These are phyloP conservation scores for Pangasius djambal DNA, from an alignment of 2,797 vertebrate species.

Conservation along the genomic window DNA sequence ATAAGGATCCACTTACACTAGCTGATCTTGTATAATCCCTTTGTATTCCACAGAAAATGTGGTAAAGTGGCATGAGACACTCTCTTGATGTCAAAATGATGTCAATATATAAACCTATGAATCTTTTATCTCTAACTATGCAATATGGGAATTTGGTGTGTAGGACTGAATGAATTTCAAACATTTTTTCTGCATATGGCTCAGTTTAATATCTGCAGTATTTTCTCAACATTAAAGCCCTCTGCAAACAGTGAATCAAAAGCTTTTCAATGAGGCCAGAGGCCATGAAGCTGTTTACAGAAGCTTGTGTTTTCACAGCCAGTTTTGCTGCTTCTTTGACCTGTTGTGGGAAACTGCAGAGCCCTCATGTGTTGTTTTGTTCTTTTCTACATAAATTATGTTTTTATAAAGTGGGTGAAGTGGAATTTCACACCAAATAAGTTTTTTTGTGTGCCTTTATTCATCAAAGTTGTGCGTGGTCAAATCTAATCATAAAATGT, in stretches of 20 bases:
- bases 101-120: background rate
- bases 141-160: background rate
- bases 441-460: background rate
- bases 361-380: constrained; percentile 19
- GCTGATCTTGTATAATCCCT: background rate
- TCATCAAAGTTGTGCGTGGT: background rate
- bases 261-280: constrained; percentile 25
- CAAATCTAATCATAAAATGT: background rate
- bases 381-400: constrained; percentile 27
- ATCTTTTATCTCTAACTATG: background rate
- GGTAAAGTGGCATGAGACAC: background rate
- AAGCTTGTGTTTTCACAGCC: constrained; percentile 10
- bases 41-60: background rate
- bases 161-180: constrained; percentile 15
- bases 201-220: constrained; percentile 3
- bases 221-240: constrained; percentile 3
- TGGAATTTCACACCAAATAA: background rate
- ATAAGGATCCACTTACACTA: background rate
- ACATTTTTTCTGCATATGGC: background rate
- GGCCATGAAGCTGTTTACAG: constrained; percentile 14
- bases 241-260: constrained; percentile 16
- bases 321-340: constrained; percentile 28
- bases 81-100: background rate
- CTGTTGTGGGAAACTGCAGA: constrained; percentile 22
- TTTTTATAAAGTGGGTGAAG: background rate